A percentile compares a stretch with the other conserved stretches of the same genome.
phyloP scores from a whole-genome alignment of 2,797 vertebrate genomes.

The Acanthis flammea region DNA sequence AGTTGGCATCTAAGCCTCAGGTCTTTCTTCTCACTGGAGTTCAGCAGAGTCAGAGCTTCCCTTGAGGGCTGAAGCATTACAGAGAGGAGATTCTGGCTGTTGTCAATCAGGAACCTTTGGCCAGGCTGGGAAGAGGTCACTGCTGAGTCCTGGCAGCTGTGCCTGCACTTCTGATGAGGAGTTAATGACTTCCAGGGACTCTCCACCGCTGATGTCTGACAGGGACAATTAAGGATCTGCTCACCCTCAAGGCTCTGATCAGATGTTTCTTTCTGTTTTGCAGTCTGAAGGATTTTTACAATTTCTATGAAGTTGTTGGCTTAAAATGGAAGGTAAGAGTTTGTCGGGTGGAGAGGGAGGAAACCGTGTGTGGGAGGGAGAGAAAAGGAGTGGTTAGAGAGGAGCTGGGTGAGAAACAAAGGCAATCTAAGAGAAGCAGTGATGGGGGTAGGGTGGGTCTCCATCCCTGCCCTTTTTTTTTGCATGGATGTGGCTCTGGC shows the following conservation, averaged over 20 bases:
- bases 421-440: background rate
- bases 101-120: background rate
- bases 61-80: background rate
- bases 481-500: background rate
- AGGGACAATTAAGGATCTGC: background rate
- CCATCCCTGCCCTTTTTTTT: background rate
- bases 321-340: slow-evolving; percentile 93
- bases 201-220: background rate
- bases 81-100: background rate
- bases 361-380: background rate
- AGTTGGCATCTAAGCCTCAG: background rate
- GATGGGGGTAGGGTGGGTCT: background rate
- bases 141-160: background rate
- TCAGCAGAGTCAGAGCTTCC: background rate
- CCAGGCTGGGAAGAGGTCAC: background rate
- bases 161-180: background rate
- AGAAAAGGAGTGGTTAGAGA: background rate
- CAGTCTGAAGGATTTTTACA: slow-evolving; percentile 94
- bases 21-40: background rate
- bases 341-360: background rate
- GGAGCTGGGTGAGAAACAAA: background rate
- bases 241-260: background rate
- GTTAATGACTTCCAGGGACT: background rate
- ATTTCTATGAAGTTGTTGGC: slow-evolving; percentile 93
- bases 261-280: slow-evolving; percentile 42